Base-by-base conservation (phyloP, 2,113 vertebrate species). In the Colossoma macropomum region DNA sequence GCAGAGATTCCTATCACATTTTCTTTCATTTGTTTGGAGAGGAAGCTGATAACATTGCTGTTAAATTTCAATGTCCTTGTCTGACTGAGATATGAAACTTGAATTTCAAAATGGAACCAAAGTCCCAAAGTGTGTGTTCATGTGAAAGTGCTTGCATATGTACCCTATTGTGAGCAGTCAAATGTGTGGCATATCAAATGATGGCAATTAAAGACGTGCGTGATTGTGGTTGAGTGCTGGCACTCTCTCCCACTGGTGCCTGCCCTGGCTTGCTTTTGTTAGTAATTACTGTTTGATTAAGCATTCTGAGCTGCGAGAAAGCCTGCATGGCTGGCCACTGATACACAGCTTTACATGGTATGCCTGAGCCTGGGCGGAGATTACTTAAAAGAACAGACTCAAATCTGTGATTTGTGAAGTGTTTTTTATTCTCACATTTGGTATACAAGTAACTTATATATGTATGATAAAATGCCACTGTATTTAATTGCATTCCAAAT, bases 201-300 rank as follows among this genome's bases (percentile, higher is more conserved):
- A 90, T 89, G 77, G 72, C 86, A 88, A 83, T 89, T 89, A 93
- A 86, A 91, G 94, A 89, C 87, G 77, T 93, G 90, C 87, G 89
- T 91, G 93, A 84, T 84, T 92, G 87, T 87, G 92, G 41, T 89
- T 80, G 85, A 79, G 41, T 90, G 87, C 56, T 81, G 82, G 70
- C 86, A 79, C 89, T 90, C 86, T 88, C 54, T 79, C 79, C 79
- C 82, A 88, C 74, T 86, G 81, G 56, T 90, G 85, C 92, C 92
- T 94, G 90, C 86, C 88, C 86, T 75, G 85, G 90, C 92, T 94
- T 92, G 89, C 89, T 95, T 94, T 94, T 92, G 30, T 94, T 92
- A 88, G 81, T 93, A 93, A 73, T 94, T 95, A 90, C 89, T 95
- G 83, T 95, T 95, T 91, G 87, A 93, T 96, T 93, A 94, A 93